Base-by-base conservation (phyloP, 2,888 invertebrate genomes). In the Temnothorax rugatulus region DNA sequence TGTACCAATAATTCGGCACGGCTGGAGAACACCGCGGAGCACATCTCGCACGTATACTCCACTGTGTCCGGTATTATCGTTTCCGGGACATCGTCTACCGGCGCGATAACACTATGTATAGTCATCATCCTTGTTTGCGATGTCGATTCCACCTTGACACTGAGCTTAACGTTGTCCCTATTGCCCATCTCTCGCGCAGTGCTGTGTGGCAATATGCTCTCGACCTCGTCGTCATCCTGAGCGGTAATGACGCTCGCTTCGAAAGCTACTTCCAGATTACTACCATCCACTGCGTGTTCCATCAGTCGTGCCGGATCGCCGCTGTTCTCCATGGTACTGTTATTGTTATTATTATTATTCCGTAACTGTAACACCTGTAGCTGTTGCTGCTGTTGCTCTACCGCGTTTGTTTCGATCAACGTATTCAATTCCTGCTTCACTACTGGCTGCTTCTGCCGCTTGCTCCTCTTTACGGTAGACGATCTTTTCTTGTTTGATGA, bases 21-120 rank as follows among this genome's bases (percentile, higher is more conserved):
- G 87, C 97, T 97, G 13, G 96, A 95, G 94, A 98, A 98, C 90
- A 97, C 96, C 69, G 97, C 96, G 79, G 97, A 96, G 94, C 98
- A 98, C 97, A 98, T 98, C 94, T 98, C 98, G 93, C 98, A 98
- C 89, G 97, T 97, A 95, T 96, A 97, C 63, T 97, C 96, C 88
- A 94, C 95, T 82, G 93, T 95, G 91, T 95, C 96, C 93, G 90
- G 96, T 95, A 92, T 95, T 90, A 94, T 96, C 93, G 93, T 96
- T 94, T 92, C 96, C 87, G 87, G 95, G 92, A 94, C 95, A 52
- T 93, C 95, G 83, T 96, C 95, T 21, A 95, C 94, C 0, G 95
- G 92, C 73, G 95, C 95, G 9, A 93, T 92, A 69, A 94, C 86
- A 84, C 88, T 92, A 61, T 93, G 87, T 71, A 92, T 88, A 41